These are phyloP conservation scores for Netelia melanura DNA, from an alignment of 2,888 invertebrate species.

Conservation along the genomic window DNA sequence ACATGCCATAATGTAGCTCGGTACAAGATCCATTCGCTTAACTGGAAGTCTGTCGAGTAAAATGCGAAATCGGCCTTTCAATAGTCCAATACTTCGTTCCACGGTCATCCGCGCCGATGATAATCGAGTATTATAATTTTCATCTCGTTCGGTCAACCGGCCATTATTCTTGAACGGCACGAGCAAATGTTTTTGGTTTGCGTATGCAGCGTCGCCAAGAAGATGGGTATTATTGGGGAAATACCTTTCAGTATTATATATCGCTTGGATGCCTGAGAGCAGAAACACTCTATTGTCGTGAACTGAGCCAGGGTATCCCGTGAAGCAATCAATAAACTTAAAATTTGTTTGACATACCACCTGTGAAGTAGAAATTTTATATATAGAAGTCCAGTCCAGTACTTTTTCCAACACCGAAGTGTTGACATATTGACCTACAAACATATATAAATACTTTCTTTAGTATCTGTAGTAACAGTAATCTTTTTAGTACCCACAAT, in stretches of 20 bases:
- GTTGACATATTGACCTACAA: not conserved
- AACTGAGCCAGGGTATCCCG: no score
- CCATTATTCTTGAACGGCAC: slow-evolving; percentile 54
- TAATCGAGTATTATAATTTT: slow-evolving; percentile 22
- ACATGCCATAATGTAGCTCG: slow-evolving; percentile 48
- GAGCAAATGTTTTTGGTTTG: slow-evolving; percentile 32
- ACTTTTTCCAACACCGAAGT: slow-evolving; percentile 24
- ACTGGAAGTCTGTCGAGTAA: slow-evolving; percentile 33
- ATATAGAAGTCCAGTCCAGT: not conserved
- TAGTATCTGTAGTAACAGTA: no score
- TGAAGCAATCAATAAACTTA: no score
- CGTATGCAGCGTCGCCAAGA: slow-evolving; percentile 47
- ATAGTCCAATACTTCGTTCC: slow-evolving; percentile 21
- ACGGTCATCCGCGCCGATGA: slow-evolving; percentile 30
- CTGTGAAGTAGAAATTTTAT: no score
- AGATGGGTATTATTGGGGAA: slow-evolving; percentile 32
- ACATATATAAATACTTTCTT: no score
- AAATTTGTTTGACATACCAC: no score
- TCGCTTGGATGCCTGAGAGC: no score
- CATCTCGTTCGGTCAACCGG: slow-evolving; percentile 31
- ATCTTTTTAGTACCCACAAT: no score
- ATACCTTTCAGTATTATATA: no score
- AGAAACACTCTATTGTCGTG: no score
- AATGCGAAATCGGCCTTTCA: slow-evolving; percentile 15
- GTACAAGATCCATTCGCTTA: slow-evolving; percentile 19